Base-by-base conservation (phyloP, 1,140 invertebrate species). In the Drosophila burlai region DNA sequence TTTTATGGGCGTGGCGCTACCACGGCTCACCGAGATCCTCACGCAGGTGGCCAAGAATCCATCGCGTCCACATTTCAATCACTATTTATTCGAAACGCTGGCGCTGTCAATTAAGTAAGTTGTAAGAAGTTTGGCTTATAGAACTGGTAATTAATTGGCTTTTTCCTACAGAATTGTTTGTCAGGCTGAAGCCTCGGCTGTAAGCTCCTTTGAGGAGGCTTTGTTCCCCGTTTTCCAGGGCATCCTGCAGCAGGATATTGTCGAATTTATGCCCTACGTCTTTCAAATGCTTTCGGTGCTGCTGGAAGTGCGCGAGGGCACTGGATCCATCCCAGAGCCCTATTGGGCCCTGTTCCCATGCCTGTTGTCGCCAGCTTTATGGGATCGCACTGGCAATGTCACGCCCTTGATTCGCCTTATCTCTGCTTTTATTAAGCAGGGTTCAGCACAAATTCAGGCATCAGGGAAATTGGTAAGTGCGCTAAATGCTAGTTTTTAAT, bases 191-290 rank as follows among this genome's bases (percentile, higher is more conserved):
- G 95, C 96, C 1, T 93, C 93, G 46, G 96, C 97, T 38, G 97
- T 99, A 5, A 93, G 94, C n/a, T 96, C 96, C 0, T 99, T 99
- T 94, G 98, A 99, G 94, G 95, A 96, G 89, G 96, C 96, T 0
- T 93, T 99, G 2, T 99, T 99, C 86, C 97, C 97, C 10, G 97
- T 98, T 61, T 99, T 99, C 93, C 97, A 99, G 94, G 95, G 95
- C 60, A 98, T 99, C 86, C 94, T 99, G 1, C 96, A 97, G 81
- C 96, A 98, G 93, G 98, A 99, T 93, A 96, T 99, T 59, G 96
- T 98, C 94, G 98, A 99, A 94, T 99, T 99, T 94, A 96, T 99
- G 93, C 98, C 98, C 1, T 99, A 99, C 93, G 97, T 98, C 40
- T 99, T 99, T 93, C 98, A 99, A 97, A 96, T 99, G 91, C 94